These are phyloP conservation scores for Lates calcarifer DNA, from an alignment of 2,113 vertebrate species.

Conservation along the genomic window DNA sequence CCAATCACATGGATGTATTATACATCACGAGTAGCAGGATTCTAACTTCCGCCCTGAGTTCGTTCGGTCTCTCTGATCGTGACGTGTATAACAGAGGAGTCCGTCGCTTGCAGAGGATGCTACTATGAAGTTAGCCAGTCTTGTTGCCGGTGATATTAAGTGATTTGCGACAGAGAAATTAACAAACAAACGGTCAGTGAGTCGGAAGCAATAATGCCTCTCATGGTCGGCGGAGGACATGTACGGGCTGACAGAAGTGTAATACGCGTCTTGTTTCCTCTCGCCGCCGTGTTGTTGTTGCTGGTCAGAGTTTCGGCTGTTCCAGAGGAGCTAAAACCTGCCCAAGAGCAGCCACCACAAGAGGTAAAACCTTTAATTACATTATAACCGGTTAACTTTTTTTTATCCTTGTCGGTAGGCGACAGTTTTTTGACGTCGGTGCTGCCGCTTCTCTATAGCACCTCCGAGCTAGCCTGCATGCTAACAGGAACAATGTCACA, in stretches of 20 bases:
- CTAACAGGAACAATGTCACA: constrained; percentile 34
- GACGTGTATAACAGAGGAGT: constrained; percentile 49
- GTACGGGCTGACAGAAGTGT: constrained; percentile 52
- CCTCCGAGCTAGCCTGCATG: constrained; percentile 51
- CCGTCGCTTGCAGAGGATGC: neutral
- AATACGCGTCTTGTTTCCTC: constrained; percentile 54
- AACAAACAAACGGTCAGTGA: neutral
- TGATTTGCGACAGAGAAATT: constrained; percentile 7
- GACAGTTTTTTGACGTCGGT: neutral
- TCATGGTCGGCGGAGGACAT: constrained; percentile 51
- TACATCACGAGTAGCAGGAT: constrained; percentile 17
- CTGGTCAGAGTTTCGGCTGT: constrained; percentile 69
- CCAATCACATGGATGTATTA: too few relatives aligned
- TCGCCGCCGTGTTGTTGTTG: constrained; percentile 64
- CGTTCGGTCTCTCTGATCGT: constrained; percentile 15
- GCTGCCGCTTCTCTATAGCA: neutral
- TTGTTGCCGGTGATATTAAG: constrained; percentile 27
- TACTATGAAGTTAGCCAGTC: constrained; percentile 60
- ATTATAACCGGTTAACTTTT: neutral
- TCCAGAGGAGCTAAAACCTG: constrained; percentile 78
- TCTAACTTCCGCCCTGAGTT: constrained; percentile 20
- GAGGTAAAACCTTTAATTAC: constrained; percentile 70
- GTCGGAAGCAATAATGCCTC: constrained; percentile 70
- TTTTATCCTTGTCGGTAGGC: fast-evolving
- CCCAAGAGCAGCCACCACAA: constrained; percentile 63